Conservation (phyloP, 2,888 invertebrate species). For the Spodoptera picta region DNA sequence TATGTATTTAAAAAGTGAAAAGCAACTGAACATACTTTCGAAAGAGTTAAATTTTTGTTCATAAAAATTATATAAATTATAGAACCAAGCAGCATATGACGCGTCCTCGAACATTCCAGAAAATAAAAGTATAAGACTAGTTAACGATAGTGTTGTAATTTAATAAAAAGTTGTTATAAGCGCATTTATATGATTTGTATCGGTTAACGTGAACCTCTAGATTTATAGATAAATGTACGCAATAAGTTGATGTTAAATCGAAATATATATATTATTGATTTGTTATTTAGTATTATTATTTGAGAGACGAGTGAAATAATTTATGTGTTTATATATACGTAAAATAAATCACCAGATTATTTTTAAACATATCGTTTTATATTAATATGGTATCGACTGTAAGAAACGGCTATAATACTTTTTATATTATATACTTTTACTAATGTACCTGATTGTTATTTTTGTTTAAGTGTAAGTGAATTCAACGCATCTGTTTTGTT, state of each 20-base stretch:
- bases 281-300: conserved; percentile 34
- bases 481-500: conserved; percentile 38
- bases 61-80: conserved; percentile 13
- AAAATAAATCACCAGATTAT: conserved; percentile 20
- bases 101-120: conserved; percentile 27
- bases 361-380: conserved; percentile 42
- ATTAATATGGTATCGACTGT: conserved; percentile 30
- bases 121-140: conserved; percentile 52
- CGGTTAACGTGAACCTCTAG: conserved; percentile 31
- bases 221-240: conserved; percentile 40
- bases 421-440: conserved; percentile 40
- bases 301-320: conserved; percentile 11
- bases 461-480: conserved; percentile 36
- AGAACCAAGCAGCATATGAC: conserved; percentile 20
- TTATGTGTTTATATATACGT: conserved; percentile 2
- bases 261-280: conserved; percentile 35
- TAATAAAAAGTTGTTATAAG: conserved; percentile 44
- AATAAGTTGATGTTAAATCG: conserved; percentile 48
- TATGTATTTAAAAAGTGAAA: too few species aligned
- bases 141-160: conserved; percentile 46
- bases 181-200: conserved; percentile 48
- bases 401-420: conserved; percentile 49
- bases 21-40: too few species aligned
- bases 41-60: conserved; percentile 1
- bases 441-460: conserved; percentile 57